phyloP scores from a whole-genome alignment of 2,113 vertebrate species.

The Trachemys scripta region DNA sequence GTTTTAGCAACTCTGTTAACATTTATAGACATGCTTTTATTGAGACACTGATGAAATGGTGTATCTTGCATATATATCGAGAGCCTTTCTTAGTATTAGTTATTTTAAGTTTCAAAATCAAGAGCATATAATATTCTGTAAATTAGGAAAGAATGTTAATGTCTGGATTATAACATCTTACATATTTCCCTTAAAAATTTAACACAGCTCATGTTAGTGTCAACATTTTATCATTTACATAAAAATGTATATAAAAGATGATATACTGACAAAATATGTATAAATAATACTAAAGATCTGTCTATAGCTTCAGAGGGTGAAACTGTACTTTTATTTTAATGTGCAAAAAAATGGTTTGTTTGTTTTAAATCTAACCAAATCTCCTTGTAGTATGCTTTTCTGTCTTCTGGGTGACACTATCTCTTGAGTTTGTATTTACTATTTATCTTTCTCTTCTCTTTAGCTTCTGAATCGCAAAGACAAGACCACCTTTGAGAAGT shows the following conservation, averaged over 20 bases:
- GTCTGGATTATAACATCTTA: neutral
- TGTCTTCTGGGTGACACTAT: neutral
- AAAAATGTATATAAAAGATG: neutral
- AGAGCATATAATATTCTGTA: neutral
- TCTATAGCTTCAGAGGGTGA: neutral
- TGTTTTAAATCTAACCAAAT: neutral
- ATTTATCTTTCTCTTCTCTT: slow-evolving; percentile 13
- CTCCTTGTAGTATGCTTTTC: neutral
- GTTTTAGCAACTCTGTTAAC: neutral
- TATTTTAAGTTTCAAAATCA: neutral
- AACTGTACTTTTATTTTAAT: neutral
- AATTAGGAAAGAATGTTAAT: neutral
- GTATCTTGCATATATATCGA: neutral
- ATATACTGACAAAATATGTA: neutral
- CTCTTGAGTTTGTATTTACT: neutral
- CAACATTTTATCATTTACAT: neutral
- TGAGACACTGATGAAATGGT: neutral
- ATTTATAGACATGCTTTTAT: neutral
- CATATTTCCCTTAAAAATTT: neutral
- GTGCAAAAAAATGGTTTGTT: neutral
- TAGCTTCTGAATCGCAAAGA: slow-evolving; percentile 94
- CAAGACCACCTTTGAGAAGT: slow-evolving; percentile 93
- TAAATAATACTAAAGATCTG: neutral
- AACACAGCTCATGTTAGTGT: neutral
- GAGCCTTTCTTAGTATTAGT: neutral